Conservation (phyloP, 2,113 vertebrate genomes). For the Tor tambroides region DNA sequence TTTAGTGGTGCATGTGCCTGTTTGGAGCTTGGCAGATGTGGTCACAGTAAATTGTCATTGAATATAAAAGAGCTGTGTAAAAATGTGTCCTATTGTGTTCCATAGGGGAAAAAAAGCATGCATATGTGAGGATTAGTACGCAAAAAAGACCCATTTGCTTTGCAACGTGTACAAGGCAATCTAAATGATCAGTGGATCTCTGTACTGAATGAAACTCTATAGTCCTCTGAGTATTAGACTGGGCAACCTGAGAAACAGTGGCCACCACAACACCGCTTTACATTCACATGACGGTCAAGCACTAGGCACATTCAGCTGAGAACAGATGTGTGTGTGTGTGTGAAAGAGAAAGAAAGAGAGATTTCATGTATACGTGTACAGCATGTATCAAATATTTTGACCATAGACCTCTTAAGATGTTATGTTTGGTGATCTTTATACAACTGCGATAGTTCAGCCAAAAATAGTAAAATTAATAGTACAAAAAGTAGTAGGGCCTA, state of each 20-base stretch:
- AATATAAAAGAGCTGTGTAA: background rate
- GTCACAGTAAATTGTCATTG: background rate
- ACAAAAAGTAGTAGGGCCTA: too few species aligned
- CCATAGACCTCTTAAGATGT: background rate
- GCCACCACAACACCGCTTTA: conserved; percentile 38
- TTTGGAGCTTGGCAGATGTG: too few species aligned
- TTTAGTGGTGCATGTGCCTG: too few species aligned
- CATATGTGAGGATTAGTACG: background rate
- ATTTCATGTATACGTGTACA: background rate
- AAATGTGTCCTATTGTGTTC: background rate
- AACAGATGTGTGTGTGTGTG: conserved; percentile 1
- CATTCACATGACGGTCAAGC: conserved; percentile 18
- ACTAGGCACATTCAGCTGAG: background rate
- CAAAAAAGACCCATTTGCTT: background rate
- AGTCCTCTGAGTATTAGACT: conserved; percentile 31
- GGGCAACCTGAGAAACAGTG: conserved; percentile 39
- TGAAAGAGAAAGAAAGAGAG: background rate
- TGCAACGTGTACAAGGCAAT: background rate
- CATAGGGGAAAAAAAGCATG: background rate
- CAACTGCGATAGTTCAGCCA: background rate
- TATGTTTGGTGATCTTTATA: background rate
- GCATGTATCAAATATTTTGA: background rate
- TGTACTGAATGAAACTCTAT: conserved; percentile 30
- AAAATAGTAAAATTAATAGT: background rate
- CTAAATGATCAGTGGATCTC: conserved; percentile 11